phyloP scores from a whole-genome alignment of 2,797 vertebrate species.

The Platyrinchus mystaceus region DNA sequence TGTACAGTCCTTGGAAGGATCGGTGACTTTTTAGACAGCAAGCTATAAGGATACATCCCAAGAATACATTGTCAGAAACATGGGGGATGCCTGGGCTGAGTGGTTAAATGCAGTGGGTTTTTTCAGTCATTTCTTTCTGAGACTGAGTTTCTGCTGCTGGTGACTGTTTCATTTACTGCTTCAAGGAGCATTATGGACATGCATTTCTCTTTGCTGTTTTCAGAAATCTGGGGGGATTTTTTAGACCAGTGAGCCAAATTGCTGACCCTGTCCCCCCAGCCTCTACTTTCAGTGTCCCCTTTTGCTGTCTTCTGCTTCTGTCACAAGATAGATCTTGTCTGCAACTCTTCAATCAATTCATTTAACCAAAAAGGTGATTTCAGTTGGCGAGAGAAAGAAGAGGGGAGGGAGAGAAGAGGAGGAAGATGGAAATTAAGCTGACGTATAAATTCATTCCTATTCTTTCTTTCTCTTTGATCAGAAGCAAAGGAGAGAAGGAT shows the following conservation, averaged over 20 bases:
- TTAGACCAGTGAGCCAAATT: not conserved
- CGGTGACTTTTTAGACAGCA: not conserved
- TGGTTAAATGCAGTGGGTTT: not conserved
- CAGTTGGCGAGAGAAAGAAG: constrained; percentile 33
- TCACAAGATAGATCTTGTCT: constrained; percentile 1
- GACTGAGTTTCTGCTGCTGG: not conserved
- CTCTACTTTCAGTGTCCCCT: not conserved
- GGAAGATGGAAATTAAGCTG: constrained; percentile 62
- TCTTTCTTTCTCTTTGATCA: constrained; percentile 69
- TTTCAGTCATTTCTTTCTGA: not conserved
- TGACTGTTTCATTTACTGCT: not conserved
- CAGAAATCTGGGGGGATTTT: not conserved
- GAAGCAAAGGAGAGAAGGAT: constrained; percentile 60
- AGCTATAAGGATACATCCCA: not conserved
- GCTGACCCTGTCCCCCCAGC: not conserved
- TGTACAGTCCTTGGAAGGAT: not conserved
- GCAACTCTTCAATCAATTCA: constrained; percentile 39
- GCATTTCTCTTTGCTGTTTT: not conserved
- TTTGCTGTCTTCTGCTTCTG: not conserved
- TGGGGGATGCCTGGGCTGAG: not conserved
- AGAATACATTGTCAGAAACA: not conserved
- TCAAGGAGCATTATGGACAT: not conserved
- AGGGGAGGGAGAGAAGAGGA: constrained; percentile 12
- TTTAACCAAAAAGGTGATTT: constrained; percentile 68
- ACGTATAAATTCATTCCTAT: constrained; percentile 57